These are phyloP conservation scores for Diplodus puntazzo DNA, from an alignment of 2,797 vertebrate species.

Conservation along the genomic window DNA sequence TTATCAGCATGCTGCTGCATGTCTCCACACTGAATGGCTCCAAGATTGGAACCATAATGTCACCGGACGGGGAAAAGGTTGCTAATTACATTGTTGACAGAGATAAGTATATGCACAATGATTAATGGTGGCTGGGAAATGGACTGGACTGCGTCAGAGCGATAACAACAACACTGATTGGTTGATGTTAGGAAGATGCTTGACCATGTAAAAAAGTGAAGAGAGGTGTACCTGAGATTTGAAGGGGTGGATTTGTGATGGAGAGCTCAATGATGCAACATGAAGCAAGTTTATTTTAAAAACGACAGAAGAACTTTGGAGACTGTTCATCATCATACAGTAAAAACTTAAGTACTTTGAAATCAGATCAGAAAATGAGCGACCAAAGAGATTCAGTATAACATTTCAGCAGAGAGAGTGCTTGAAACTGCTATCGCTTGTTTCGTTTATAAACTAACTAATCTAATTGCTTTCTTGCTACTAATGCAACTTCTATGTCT, in stretches of 20 bases:
- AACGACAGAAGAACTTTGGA: background rate
- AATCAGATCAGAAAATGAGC: background rate
- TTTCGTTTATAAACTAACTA: background rate
- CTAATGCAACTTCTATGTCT: background rate
- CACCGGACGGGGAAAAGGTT: constrained; percentile 56
- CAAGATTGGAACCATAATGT: constrained; percentile 57
- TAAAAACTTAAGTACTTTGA: background rate
- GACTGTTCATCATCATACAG: background rate
- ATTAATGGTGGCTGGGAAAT: constrained; percentile 47
- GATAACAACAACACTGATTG: constrained; percentile 7
- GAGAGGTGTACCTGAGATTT: background rate
- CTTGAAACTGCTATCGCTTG: background rate
- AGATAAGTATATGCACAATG: constrained; percentile 50
- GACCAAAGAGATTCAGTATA: background rate
- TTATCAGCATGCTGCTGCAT: constrained; percentile 48
- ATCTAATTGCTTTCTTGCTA: background rate
- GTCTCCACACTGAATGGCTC: constrained; percentile 50
- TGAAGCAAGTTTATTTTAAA: background rate
- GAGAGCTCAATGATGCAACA: background rate
- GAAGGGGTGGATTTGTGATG: background rate
- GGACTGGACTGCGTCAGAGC: constrained; percentile 24
- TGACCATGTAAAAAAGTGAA: background rate
- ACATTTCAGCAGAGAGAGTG: background rate
- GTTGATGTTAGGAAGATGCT: background rate
- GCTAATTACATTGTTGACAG: constrained; percentile 66